Base-by-base conservation (phyloP, 2,113 vertebrate genomes). In the Tricholaema leucomelas region DNA sequence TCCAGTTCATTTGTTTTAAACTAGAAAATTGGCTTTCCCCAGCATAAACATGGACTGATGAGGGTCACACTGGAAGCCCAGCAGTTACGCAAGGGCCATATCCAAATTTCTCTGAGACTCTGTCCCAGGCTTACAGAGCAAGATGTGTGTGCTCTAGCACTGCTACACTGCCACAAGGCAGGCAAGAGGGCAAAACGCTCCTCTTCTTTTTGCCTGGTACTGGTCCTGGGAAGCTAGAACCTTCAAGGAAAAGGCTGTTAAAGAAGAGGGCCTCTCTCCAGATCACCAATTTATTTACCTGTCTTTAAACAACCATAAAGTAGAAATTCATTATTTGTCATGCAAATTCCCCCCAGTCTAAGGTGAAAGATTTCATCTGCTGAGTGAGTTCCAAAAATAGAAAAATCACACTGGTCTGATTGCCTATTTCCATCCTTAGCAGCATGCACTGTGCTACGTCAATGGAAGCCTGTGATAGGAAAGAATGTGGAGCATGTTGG, bases 371-470 rank as follows among this genome's bases (percentile, higher is more conserved):
- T 83, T 85, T 91, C 9, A 83, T 87, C 76, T 81, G 84, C 89
- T 65, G 54, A 91, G 33, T 13, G 46, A 81, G 65, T 83, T 95
- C 91, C 91, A 91, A 94, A 95, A 96, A 91, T 92, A 95, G 95
- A 72, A 89, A 83, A 93, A 93, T 14, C 1, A 4, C 69, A 58
- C 46, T 77, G 0, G 64, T 48, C 61, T 75, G 87, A 88, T 93
- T 85, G 91, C 87, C 94, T 95, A 89, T 89, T 95, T 96, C 89
- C 92, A 95, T 67, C 72, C 61, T 63, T 40, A 95, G 89, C 50
- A 91, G 82, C 70, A 77, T 76, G 87, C 36, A 74, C 81, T 0
- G 0, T 78, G 94, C 65, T 91, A 82, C 81, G 79, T 95, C 92
- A 95, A 20, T 95, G 91, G 89, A 71, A 89, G 76, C 76, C 38